A percentile compares a stretch with the other conserved stretches of the same genome.
phyloP scores from a whole-genome alignment of 2,113 vertebrate genomes.

The Canis aureus region DNA sequence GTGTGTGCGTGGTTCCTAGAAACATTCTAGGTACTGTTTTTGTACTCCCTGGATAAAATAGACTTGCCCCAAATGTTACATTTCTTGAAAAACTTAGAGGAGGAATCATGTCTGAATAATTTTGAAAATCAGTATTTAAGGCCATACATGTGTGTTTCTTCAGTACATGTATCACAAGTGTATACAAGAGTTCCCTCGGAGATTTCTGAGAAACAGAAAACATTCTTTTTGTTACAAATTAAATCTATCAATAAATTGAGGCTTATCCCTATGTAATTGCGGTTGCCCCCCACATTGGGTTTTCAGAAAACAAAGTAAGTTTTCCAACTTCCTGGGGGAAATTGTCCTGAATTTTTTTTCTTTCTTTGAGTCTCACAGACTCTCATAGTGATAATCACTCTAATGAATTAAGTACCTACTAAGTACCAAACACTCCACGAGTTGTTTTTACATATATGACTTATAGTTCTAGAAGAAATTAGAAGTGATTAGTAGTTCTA shows the following conservation, averaged over 20 bases:
- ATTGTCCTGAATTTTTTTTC: neutral
- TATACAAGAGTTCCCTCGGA: neutral
- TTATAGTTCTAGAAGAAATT: neutral
- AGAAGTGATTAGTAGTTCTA: slow-evolving; percentile 22
- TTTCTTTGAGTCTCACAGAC: neutral
- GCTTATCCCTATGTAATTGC: neutral
- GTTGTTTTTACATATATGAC: neutral
- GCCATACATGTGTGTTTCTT: neutral
- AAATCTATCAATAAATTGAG: neutral
- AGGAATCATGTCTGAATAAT: neutral
- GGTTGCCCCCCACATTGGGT: neutral
- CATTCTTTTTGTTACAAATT: slow-evolving; percentile 1
- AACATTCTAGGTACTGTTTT: neutral
- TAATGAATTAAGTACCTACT: neutral
- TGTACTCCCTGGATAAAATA: neutral
- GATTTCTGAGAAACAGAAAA: neutral
- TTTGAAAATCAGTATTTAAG: slow-evolving; percentile 4
- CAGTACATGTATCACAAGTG: neutral
- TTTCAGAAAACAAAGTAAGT: slow-evolving; percentile 38
- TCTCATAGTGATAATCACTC: neutral
- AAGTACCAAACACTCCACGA: neutral
- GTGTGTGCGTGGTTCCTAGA: neutral
- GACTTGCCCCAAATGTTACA: neutral
- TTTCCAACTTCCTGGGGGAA: neutral
- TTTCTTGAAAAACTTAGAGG: slow-evolving; percentile 12